These are phyloP conservation scores for Tetramorium simillimum DNA, from an alignment of 1,140 invertebrate genomes.

Conservation along the genomic window DNA sequence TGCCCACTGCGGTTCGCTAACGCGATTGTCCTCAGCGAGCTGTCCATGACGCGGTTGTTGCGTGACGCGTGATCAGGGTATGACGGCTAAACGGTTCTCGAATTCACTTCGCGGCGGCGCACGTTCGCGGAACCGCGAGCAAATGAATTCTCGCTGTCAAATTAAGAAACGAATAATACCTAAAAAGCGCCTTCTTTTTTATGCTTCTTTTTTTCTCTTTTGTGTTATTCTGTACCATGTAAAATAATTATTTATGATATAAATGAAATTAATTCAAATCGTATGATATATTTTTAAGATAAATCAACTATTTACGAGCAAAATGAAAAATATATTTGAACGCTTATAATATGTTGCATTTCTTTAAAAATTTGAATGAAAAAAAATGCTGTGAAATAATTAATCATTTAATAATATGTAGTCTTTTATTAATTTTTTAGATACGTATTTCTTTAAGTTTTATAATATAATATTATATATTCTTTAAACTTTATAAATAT, in stretches of 20 bases:
- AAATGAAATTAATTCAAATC: not conserved
- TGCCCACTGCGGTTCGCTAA: conserved; percentile 82
- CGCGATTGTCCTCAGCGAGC: conserved; percentile 80
- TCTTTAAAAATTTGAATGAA: not conserved
- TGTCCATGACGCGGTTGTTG: conserved; percentile 61
- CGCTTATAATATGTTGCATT: not conserved
- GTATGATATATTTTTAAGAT: not conserved
- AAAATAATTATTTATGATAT: not conserved
- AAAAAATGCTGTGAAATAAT: not conserved
- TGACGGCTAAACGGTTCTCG: conserved; percentile 49
- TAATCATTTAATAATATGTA: not conserved
- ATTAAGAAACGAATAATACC: not conserved
- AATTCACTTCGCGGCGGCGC: conserved; percentile 21
- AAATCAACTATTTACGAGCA: no score
- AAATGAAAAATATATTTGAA: no score
- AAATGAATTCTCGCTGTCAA: conserved; percentile 23
- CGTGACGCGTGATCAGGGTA: conserved; percentile 58
- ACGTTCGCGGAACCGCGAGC: conserved; percentile 21
- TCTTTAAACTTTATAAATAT: no score
- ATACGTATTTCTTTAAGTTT: not conserved
- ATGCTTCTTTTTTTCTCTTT: not conserved
- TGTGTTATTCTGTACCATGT: not conserved
- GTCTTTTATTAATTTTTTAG: not conserved
- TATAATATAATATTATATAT: no score
- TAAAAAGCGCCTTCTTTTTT: not conserved